Evolutionary conservation across 1,140 invertebrate species (phyloP).

Genomic region (Sarcophaga peregrina): DNA sequence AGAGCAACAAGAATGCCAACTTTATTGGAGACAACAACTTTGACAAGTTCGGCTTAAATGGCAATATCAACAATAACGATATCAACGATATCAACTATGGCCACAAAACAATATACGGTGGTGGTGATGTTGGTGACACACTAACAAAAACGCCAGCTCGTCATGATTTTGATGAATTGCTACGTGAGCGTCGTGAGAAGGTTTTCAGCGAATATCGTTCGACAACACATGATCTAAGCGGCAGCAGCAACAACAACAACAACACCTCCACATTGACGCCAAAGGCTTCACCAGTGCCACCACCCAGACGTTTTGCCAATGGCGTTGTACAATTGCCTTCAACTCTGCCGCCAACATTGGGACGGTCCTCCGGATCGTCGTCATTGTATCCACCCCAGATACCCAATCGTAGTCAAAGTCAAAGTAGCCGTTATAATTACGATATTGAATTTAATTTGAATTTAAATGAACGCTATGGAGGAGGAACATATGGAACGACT

Average conservation of each 20-base stretch:
- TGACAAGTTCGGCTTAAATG: slow-evolving; percentile 39
- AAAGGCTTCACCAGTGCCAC: slow-evolving; percentile 13
- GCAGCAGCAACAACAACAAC: not conserved
- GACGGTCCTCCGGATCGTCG: not conserved
- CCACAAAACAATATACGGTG: slow-evolving; percentile 34
- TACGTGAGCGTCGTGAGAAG: slow-evolving; percentile 64
- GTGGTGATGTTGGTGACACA: slow-evolving; percentile 37
- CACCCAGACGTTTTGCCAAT: slow-evolving; percentile 30
- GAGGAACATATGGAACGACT: not conserved
- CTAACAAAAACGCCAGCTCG: slow-evolving; percentile 50
- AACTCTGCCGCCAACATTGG: not conserved
- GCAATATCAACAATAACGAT: slow-evolving; percentile 39
- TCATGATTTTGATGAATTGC: slow-evolving; percentile 61
- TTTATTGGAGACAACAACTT: slow-evolving; percentile 31
- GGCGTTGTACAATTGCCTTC: slow-evolving; percentile 13
- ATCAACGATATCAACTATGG: slow-evolving; percentile 11
- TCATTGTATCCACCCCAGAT: not conserved
- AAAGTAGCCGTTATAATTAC: slow-evolving; percentile 56
- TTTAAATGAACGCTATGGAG: slow-evolving; percentile 50
- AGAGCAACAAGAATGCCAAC: slow-evolving; percentile 43
- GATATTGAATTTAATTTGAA: slow-evolving; percentile 62
- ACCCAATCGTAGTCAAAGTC: slow-evolving; percentile 21
- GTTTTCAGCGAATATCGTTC: slow-evolving; percentile 57
- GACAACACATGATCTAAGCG: slow-evolving; percentile 26
- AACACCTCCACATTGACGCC: not conserved